These are phyloP conservation scores for Athene cunicularia DNA, from an alignment of 2,113 vertebrate species.

Conservation along the genomic window DNA sequence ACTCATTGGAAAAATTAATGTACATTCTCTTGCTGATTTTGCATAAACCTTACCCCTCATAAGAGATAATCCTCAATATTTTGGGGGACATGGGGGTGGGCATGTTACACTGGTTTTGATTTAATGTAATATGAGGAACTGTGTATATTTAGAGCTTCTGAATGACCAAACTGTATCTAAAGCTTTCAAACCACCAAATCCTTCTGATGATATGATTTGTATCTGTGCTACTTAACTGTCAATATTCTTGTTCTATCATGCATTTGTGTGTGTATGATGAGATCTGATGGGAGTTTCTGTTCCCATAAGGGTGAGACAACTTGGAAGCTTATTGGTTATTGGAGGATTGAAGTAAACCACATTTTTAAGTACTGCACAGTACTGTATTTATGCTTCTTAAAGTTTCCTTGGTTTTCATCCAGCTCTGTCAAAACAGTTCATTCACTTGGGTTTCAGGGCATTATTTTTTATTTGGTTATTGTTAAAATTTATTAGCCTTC, in stretches of 20 bases:
- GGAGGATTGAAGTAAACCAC: not conserved
- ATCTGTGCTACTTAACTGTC: not conserved
- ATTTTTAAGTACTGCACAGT: not conserved
- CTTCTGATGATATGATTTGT: not conserved
- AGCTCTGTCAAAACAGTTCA: not conserved
- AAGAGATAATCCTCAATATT: not conserved
- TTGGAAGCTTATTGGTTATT: not conserved
- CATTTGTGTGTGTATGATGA: not conserved
- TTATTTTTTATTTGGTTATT: not conserved
- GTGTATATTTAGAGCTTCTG: not conserved
- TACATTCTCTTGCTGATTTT: not conserved
- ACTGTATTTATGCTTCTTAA: not conserved
- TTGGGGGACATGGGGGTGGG: accelerated
- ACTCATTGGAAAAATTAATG: not conserved
- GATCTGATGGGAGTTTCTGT: not conserved
- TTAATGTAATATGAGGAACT: not conserved
- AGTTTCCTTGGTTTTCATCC: not conserved
- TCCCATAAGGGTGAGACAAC: not conserved
- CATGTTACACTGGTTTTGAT: not conserved
- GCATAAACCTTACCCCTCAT: not conserved
- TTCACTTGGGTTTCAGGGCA: not conserved
- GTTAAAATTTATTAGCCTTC: not conserved
- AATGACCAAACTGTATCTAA: not conserved
- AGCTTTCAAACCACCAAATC: not conserved
- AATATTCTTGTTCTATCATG: not conserved